phyloP scores from a whole-genome alignment of 2,888 invertebrate species.

The Selenia dentaria region DNA sequence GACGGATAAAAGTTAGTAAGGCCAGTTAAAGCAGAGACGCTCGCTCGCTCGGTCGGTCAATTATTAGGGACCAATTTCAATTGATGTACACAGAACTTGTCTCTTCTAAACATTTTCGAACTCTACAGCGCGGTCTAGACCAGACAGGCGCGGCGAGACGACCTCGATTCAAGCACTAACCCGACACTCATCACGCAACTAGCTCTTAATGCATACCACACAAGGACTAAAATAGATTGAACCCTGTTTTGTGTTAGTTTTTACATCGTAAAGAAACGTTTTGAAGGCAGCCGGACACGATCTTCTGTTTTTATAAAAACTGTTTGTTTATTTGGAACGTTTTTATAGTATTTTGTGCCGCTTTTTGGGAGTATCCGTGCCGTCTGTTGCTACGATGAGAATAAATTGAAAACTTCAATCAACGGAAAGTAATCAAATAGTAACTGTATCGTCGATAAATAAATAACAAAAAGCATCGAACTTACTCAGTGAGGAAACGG shows the following conservation, averaged over 20 bases:
- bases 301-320: not conserved
- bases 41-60: too few species aligned
- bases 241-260: slow-evolving; percentile 1
- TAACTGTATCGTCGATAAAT: too few species aligned
- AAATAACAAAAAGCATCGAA: too few species aligned
- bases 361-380: slow-evolving; percentile 3
- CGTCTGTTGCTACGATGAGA: not conserved
- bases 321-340: slow-evolving; percentile 12
- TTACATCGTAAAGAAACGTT: slow-evolving; percentile 14
- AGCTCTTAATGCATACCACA: slow-evolving; percentile 11
- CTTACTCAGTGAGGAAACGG: too few species aligned
- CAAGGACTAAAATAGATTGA: slow-evolving; percentile 23
- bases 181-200: slow-evolving; percentile 13
- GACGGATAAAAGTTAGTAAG: too few species aligned
- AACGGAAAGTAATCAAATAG: too few species aligned
- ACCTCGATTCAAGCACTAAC: slow-evolving; percentile 34
- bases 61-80: too few species aligned
- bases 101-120: not conserved
- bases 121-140: slow-evolving; percentile 27
- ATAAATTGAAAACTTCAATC: slow-evolving; percentile 1
- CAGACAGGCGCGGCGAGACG: slow-evolving; percentile 34
- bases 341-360: slow-evolving; percentile 3
- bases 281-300: slow-evolving; percentile 3
- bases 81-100: too few species aligned
- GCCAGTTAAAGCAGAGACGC: too few species aligned